Conservation (phyloP, 1,140 invertebrate genomes). For the Listronotus oregonensis region DNA sequence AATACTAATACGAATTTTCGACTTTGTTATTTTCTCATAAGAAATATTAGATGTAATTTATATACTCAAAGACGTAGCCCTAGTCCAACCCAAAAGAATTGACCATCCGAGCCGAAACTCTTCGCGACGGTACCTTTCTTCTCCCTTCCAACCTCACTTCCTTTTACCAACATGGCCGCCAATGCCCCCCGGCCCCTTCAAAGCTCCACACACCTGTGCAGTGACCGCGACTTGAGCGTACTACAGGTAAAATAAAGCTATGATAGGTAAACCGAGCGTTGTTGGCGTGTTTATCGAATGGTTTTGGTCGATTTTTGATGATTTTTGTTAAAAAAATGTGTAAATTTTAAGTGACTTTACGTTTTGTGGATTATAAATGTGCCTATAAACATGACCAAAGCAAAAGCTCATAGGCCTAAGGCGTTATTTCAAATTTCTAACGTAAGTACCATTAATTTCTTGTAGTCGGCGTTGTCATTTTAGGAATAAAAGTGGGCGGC, state of each 20-base stretch:
- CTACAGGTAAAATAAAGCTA: conserved; percentile 31
- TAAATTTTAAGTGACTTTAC: conserved; percentile 3
- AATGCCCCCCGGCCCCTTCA: conserved; percentile 22
- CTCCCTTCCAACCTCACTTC: conserved; percentile 29
- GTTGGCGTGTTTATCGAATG: conserved; percentile 7
- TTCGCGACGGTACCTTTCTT: conserved; percentile 4
- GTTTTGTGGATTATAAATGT: conserved; percentile 1
- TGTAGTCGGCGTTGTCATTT: too few relatives aligned
- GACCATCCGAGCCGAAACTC: too few relatives aligned
- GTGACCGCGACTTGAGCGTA: conserved; percentile 14
- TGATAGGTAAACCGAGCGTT: conserved; percentile 22
- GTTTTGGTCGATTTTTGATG: neutral
- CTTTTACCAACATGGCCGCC: conserved; percentile 28
- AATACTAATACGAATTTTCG: too few relatives aligned
- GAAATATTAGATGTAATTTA: too few relatives aligned
- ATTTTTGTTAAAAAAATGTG: conserved; percentile 11
- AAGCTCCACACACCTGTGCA: conserved; percentile 27
- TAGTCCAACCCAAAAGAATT: too few relatives aligned
- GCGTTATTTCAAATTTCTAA: conserved; percentile 65
- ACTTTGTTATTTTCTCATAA: too few relatives aligned
- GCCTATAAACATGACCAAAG: conserved; percentile 46
- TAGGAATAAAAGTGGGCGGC: too few relatives aligned
- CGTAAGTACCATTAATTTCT: conserved; percentile 54
- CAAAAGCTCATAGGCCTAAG: conserved; percentile 44
- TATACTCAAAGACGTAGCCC: too few relatives aligned